These are phyloP conservation scores for Drosophila kurseongensis DNA, from an alignment of 1,140 invertebrate genomes.

Conservation along the genomic window DNA sequence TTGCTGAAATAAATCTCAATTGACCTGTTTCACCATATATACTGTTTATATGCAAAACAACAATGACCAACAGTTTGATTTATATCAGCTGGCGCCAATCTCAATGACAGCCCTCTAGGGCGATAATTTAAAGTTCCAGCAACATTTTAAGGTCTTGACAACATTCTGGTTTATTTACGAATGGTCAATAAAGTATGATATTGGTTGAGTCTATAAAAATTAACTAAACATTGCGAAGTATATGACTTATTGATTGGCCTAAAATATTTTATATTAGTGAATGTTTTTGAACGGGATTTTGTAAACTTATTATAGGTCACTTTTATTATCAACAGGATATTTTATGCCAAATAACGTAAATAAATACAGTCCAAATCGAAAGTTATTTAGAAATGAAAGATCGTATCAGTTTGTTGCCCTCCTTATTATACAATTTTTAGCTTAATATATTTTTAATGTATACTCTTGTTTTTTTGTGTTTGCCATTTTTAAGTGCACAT, in stretches of 20 bases:
- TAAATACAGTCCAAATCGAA: too few relatives aligned
- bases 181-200: not conserved
- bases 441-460: not conserved
- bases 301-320: too few relatives aligned
- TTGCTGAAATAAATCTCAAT: conserved; percentile 77
- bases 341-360: too few relatives aligned
- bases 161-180: conserved; percentile 9
- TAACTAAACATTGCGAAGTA: not conserved
- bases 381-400: not conserved
- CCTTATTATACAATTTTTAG: too few relatives aligned
- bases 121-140: conserved; percentile 6
- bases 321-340: too few relatives aligned
- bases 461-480: not conserved
- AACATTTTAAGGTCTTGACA: conserved; percentile 17
- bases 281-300: too few relatives aligned
- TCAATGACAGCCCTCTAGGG: conserved; percentile 30
- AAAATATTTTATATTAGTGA: too few relatives aligned
- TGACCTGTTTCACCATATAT: conserved; percentile 34
- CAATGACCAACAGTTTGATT: conserved; percentile 45
- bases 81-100: conserved; percentile 62
- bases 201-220: conserved; percentile 9
- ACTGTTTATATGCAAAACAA: conserved; percentile 28
- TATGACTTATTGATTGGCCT: too few relatives aligned
- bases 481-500: not conserved
- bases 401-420: not conserved